These are phyloP conservation scores for Botia almorhae DNA, from an alignment of 2,797 vertebrate species.

Conservation along the genomic window DNA sequence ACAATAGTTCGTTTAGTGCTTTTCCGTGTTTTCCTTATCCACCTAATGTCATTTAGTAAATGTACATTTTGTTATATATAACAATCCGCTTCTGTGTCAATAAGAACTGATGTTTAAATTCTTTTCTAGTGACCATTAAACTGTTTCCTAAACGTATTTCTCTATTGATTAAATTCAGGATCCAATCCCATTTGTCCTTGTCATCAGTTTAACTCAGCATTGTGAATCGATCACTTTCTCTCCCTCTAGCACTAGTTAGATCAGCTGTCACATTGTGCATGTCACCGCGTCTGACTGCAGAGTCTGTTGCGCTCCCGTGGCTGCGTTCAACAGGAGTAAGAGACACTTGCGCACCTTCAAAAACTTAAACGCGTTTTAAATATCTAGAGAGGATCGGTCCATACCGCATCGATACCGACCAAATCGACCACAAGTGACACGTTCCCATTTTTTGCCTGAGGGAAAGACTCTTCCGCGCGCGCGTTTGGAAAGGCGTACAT, in stretches of 20 bases:
- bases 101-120: not conserved
- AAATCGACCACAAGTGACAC: conserved; percentile 11
- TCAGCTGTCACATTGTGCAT: conserved; percentile 68
- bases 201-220: conserved; percentile 50
- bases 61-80: too few species aligned
- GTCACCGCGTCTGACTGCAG: conserved; percentile 53
- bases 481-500: not conserved
- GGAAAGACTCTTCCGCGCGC: not conserved
- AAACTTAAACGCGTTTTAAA: not conserved
- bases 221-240: conserved; percentile 64
- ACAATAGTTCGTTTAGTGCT: too few species aligned
- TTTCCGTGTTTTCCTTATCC: too few species aligned
- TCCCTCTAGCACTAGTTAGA: conserved; percentile 47
- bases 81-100: too few species aligned
- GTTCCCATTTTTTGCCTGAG: conserved; percentile 16
- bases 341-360: conserved; percentile 14
- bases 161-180: conserved; percentile 18
- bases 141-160: conserved; percentile 11
- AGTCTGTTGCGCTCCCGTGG: conserved; percentile 54
- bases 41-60: too few species aligned
- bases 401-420: not conserved
- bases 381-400: not conserved
- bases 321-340: conserved; percentile 19
- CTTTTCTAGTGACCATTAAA: not conserved
- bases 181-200: conserved; percentile 57